Base-by-base conservation (phyloP, 2,888 invertebrate species). In the Flexamia atlantica region DNA sequence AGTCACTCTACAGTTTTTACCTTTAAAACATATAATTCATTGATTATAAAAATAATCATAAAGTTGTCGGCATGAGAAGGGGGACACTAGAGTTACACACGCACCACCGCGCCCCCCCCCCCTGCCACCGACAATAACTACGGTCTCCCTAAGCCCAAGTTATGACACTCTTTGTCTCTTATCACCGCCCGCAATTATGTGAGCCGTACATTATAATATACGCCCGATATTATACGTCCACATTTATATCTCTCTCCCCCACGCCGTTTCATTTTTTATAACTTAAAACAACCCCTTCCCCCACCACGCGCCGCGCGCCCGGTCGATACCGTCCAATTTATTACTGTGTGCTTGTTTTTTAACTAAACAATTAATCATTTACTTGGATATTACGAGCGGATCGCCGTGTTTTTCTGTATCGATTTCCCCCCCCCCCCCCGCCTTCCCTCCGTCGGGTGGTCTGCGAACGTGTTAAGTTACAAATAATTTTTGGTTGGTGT, bases 291-390 rank as follows among this genome's bases (percentile, higher is more conserved):
- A 20, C 42, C 74, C 68, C 50, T 23, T 20, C 25, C 32, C 32
- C 79, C 17, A 25, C 57, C 74, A 57, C 1, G 32, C 70, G 2
- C 42, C 10, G 46, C n/a, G 14, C 28, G 72, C 23, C 72, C 14
- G 74, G 72, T 83, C 82, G 74, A 83, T 83, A 83, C 40, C 23
- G n/a, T 32, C 57, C 74, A 53, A 83, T 83, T 83, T 83, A 83
- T 74, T 74, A 74, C 74, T 46, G 42, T 42, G 82, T 40, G 32
- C 42, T 72, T 82, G 82, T 82, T 70, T 50, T 82, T 82, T 68
- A 70, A 82, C 82, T 70, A 82, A 82, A 82, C 82, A 82, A 82
- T 82, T 82, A 82, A 82, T 82, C 82, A 82, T 82, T 76, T 76
- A 50, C 76, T 76, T 76, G 42, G 50, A 50, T 50, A 76, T 76